phyloP scores from a whole-genome alignment of 1,140 invertebrate species.

The Lasaia peninsularis region DNA sequence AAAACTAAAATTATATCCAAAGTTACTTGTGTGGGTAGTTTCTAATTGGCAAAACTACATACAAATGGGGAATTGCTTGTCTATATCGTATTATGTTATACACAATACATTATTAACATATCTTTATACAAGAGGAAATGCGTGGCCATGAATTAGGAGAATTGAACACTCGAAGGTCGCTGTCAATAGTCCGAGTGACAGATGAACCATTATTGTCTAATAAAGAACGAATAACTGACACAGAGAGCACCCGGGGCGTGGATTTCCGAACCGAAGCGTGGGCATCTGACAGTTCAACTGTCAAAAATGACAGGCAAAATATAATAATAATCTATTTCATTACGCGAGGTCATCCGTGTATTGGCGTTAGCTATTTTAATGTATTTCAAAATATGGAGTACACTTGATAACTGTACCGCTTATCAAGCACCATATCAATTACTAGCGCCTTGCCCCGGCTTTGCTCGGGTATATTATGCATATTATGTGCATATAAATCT shows the following conservation, averaged over 20 bases:
- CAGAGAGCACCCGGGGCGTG: constrained; percentile 3
- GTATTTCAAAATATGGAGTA: too few species aligned
- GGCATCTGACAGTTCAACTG: constrained; percentile 3
- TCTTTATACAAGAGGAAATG: not conserved
- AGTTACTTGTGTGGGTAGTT: too few species aligned
- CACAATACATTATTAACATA: not conserved
- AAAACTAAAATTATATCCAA: too few species aligned
- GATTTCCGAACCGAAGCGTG: not conserved
- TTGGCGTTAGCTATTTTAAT: not conserved
- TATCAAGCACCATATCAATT: too few species aligned
- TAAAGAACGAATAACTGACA: not conserved
- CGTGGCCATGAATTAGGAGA: constrained; percentile 1
- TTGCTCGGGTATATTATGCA: too few species aligned
- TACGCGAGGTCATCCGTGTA: not conserved
- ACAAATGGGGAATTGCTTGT: too few species aligned
- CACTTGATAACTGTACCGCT: too few species aligned
- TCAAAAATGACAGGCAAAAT: not conserved
- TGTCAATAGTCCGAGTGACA: constrained; percentile 6
- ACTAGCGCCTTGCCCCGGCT: too few species aligned
- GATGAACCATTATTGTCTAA: constrained; percentile 4
- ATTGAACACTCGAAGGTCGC: constrained; percentile 3
- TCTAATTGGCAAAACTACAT: too few species aligned
- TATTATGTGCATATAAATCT: too few species aligned
- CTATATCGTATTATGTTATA: too few species aligned
- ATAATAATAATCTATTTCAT: constrained; percentile 4